Evolutionary conservation across 2,888 invertebrate genomes (phyloP).

Genomic region (Clunio marinus): DNA sequence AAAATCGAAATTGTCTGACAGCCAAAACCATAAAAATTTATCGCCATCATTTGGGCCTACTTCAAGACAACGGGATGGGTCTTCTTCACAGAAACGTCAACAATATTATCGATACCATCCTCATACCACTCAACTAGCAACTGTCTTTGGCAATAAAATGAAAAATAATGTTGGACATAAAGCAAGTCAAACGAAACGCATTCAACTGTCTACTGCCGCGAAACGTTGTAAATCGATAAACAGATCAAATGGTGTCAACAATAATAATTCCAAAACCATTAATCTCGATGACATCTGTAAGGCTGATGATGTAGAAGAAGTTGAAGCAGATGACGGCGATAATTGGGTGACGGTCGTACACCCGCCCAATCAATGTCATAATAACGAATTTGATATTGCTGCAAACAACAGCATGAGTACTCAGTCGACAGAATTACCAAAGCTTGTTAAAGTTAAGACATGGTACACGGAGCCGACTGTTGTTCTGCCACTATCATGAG

Average conservation of each 20-base stretch:
- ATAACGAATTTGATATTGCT: not conserved
- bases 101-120: not conserved
- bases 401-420: not conserved
- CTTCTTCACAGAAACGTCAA: not conserved
- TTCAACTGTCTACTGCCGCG: conserved; percentile 31
- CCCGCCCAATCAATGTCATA: not conserved
- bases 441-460: conserved; percentile 30
- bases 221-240: conserved; percentile 33
- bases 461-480: conserved; percentile 27
- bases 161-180: conserved; percentile 30
- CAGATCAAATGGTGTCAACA: conserved; percentile 18
- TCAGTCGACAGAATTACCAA: conserved; percentile 26
- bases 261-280: conserved; percentile 37
- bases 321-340: conserved; percentile 14
- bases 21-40: conserved; percentile 25
- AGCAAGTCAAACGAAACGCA: conserved; percentile 30
- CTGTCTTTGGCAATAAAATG: conserved; percentile 36
- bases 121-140: not conserved
- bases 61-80: not conserved
- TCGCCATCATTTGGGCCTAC: conserved; percentile 8
- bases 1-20: not conserved
- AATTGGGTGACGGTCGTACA: not conserved
- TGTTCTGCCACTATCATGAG: not conserved
- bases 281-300: conserved; percentile 21
- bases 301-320: conserved; percentile 1